Percentiles rank a stretch among this genome's conserved stretches.
Evolutionary conservation across 1,140 invertebrate species (phyloP).

Genomic region (Ceratina japonica): DNA sequence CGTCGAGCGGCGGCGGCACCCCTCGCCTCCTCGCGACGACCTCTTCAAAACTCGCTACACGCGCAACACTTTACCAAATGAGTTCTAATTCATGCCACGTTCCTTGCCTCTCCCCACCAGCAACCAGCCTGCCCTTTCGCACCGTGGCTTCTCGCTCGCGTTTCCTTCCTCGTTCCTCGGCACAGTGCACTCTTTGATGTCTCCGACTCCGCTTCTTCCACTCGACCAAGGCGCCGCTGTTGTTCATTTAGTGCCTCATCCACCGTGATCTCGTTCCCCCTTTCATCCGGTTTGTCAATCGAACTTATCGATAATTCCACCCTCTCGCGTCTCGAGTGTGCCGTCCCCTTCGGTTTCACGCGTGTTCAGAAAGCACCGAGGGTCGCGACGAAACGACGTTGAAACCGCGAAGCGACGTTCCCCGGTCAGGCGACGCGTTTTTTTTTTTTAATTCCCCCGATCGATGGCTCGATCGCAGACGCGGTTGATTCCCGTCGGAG

Average conservation of each 20-base stretch:
- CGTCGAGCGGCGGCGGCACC: neutral
- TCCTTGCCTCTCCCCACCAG: constrained; percentile 19
- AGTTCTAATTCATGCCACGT: constrained; percentile 66
- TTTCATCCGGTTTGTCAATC: too few species aligned
- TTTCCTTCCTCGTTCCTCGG: neutral
- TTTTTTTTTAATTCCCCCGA: neutral
- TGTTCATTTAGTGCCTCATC: constrained; percentile 35
- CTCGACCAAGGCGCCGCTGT: constrained; percentile 21
- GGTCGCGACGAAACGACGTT: neutral
- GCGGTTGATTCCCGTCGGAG: too few species aligned
- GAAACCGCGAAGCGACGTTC: neutral
- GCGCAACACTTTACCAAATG: constrained; percentile 66
- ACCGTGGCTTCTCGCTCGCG: neutral
- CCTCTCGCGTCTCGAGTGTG: too few species aligned
- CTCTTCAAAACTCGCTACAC: constrained; percentile 49
- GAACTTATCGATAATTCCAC: too few species aligned
- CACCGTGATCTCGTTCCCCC: neutral
- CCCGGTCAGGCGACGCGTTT: neutral
- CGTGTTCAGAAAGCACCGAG: neutral
- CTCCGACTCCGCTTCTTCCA: constrained; percentile 20
- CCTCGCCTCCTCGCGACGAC: constrained; percentile 9
- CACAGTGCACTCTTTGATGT: constrained; percentile 11
- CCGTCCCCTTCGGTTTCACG: neutral
- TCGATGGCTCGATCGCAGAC: too few species aligned
- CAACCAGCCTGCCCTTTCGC: neutral